These are phyloP conservation scores for Podabrus alpinus DNA, from an alignment of 2,888 invertebrate genomes.

Conservation along the genomic window DNA sequence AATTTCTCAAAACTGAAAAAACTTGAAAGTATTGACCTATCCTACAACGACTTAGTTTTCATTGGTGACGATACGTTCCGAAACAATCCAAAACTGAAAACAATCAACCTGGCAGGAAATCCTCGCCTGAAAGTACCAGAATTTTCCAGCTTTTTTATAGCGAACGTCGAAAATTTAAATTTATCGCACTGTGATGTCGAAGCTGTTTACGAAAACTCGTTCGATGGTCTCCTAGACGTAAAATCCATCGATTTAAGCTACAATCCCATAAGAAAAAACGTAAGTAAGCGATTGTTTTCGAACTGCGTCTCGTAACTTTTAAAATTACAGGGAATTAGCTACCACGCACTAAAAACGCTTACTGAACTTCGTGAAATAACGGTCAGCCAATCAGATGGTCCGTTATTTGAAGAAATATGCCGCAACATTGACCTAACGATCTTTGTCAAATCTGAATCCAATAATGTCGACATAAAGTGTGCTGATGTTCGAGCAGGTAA, in stretches of 20 bases:
- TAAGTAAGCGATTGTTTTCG: neutral
- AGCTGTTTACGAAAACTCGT: conserved; percentile 49
- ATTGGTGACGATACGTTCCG: conserved; percentile 56
- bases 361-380: conserved; percentile 19
- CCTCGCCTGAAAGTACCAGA: conserved; percentile 42
- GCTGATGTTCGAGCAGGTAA: conserved; percentile 24
- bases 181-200: conserved; percentile 52
- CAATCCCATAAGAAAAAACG: conserved; percentile 45
- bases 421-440: conserved; percentile 19
- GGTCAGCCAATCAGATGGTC: conserved; percentile 17
- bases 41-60: conserved; percentile 54
- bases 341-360: neutral
- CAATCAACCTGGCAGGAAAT: conserved; percentile 58
- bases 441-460: conserved; percentile 9
- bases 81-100: conserved; percentile 53
- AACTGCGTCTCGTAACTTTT: neutral
- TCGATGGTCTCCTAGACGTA: conserved; percentile 49
- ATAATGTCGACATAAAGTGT: conserved; percentile 7
- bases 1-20: conserved; percentile 45
- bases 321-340: neutral
- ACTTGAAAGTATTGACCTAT: conserved; percentile 49
- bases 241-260: conserved; percentile 49
- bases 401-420: conserved; percentile 24
- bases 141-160: conserved; percentile 48
- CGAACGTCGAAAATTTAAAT: conserved; percentile 46